A percentile compares a stretch with the other conserved stretches of the same genome.
Evolutionary conservation across 2,888 invertebrate genomes (phyloP).

Genomic region (Sylvicola fuscatus): DNA sequence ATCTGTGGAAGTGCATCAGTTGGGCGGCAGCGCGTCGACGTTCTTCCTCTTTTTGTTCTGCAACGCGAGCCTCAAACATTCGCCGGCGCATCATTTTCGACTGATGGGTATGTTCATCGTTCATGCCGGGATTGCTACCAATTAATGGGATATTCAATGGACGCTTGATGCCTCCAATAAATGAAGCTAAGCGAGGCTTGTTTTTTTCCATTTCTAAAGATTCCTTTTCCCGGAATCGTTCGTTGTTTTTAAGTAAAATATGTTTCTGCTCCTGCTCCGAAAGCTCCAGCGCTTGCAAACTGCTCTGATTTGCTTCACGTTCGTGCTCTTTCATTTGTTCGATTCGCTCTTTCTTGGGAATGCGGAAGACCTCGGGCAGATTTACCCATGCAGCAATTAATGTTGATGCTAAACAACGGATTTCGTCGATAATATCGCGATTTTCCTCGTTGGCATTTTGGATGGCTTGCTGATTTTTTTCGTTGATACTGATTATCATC

Average conservation of each 20-base stretch:
- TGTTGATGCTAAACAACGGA: constrained; percentile 8
- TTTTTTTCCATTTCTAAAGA: neutral
- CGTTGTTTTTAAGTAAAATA: neutral
- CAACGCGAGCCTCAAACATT: constrained; percentile 22
- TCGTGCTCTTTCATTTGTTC: constrained; percentile 94
- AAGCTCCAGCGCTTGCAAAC: constrained; percentile 13
- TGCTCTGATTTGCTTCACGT: constrained; percentile 54
- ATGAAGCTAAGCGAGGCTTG: too few species aligned
- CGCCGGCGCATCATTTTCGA: constrained; percentile 13
- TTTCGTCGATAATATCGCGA: constrained; percentile 2
- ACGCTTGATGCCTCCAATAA: neutral
- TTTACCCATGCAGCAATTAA: constrained; percentile 17
- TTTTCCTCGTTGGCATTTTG: constrained; percentile 1
- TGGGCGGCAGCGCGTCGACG: constrained; percentile 13
- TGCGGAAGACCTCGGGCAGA: constrained; percentile 47
- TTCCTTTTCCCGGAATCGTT: constrained; percentile 1
- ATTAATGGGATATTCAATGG: too few species aligned
- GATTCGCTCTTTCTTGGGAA: constrained; percentile 82
- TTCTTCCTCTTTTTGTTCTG: constrained; percentile 21
- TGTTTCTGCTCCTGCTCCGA: neutral
- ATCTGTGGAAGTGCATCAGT: constrained; percentile 17
- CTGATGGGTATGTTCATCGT: neutral
- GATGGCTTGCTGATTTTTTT: constrained; percentile 1
- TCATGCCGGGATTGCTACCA: neutral
- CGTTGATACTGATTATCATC: constrained; percentile 1